A percentile compares a stretch with the other conserved stretches of the same genome.
These are phyloP conservation scores for Chesias legatella DNA, from an alignment of 2,888 invertebrate species.

Conservation along the genomic window DNA sequence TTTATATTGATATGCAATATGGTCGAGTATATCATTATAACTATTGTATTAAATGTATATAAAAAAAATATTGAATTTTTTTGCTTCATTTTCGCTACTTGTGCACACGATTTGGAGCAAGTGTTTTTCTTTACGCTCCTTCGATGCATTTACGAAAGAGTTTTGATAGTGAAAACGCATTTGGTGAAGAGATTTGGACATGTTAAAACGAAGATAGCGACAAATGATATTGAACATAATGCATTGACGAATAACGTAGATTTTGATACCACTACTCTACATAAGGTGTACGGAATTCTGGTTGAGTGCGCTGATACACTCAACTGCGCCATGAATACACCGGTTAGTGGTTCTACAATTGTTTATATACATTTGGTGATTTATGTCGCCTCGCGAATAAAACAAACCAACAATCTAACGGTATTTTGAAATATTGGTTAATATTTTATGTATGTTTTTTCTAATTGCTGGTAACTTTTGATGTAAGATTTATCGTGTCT, in stretches of 20 bases:
- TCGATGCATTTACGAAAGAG: slow-evolving; percentile 38
- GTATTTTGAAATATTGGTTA: too few relatives aligned
- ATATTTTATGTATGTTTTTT: too few relatives aligned
- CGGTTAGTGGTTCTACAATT: too few relatives aligned
- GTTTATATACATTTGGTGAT: too few relatives aligned
- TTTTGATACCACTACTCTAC: slow-evolving; percentile 45
- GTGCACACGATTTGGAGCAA: slow-evolving; percentile 49
- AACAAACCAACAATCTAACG: too few relatives aligned
- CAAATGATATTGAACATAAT: slow-evolving; percentile 39
- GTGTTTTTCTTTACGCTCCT: slow-evolving; percentile 44
- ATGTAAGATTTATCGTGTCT: too few relatives aligned
- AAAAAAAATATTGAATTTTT: not conserved
- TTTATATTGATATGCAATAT: slow-evolving; percentile 26
- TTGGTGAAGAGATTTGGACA: slow-evolving; percentile 36
- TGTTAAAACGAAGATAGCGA: slow-evolving; percentile 21
- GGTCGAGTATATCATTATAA: slow-evolving; percentile 30
- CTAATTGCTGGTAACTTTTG: too few relatives aligned
- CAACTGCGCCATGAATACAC: slow-evolving; percentile 49
- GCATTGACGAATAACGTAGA: slow-evolving; percentile 40
- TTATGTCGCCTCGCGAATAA: too few relatives aligned
- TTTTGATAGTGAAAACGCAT: slow-evolving; percentile 49
- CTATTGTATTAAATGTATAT: not conserved
- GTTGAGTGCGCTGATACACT: slow-evolving; percentile 50
- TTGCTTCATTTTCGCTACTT: not conserved
- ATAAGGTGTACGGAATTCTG: slow-evolving; percentile 50